A percentile compares a stretch with the other conserved stretches of the same genome.
These are phyloP conservation scores for Ailuropoda melanoleuca DNA, from an alignment of 2,113 vertebrate genomes.

Conservation along the genomic window DNA sequence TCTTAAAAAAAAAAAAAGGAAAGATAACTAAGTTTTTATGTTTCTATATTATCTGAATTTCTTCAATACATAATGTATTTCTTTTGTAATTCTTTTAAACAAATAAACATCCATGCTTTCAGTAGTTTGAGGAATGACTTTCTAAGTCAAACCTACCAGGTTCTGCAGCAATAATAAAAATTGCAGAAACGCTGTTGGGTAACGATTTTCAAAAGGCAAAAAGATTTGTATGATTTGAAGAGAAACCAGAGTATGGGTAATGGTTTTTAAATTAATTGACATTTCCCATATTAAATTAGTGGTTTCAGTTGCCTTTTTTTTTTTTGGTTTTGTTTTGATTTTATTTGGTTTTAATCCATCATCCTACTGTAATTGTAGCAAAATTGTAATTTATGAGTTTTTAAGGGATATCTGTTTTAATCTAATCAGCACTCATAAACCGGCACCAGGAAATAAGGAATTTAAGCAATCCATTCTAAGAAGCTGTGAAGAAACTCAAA, in stretches of 20 bases:
- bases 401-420: constrained; percentile 22
- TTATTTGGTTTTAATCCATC: constrained; percentile 59
- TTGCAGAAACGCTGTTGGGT: neutral
- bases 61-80: neutral
- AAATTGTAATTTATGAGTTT: constrained; percentile 33
- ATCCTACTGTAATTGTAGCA: neutral
- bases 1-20: neutral
- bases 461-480: neutral
- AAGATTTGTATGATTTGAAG: neutral
- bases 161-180: constrained; percentile 7
- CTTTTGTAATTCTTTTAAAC: neutral
- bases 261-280: constrained; percentile 41
- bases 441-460: neutral
- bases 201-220: constrained; percentile 12
- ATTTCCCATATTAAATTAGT: constrained; percentile 44
- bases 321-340: constrained; percentile 5
- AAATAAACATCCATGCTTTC: constrained; percentile 6
- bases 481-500: neutral
- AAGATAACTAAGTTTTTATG: neutral
- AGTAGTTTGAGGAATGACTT: neutral
- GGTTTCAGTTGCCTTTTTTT: neutral
- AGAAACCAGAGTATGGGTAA: neutral
- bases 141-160: constrained; percentile 33
- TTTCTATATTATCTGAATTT: neutral
- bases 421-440: neutral